A percentile compares a stretch with the other conserved stretches of the same genome.
Conservation (phyloP, 2,888 invertebrate species). For the Acanthacorydalis orientalis region DNA sequence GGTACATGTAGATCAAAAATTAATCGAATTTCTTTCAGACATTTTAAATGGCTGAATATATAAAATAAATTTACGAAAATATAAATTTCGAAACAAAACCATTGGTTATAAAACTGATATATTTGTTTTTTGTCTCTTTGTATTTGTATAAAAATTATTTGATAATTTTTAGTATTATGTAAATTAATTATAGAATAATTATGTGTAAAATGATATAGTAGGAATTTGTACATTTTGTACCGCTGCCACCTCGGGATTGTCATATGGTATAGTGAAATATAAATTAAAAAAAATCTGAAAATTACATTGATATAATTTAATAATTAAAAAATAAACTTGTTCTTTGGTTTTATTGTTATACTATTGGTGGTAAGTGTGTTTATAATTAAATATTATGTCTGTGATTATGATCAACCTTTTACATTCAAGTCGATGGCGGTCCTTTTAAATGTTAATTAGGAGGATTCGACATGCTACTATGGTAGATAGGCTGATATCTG, state of each 20-base stretch:
- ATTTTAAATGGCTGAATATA: no score
- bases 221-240: neutral
- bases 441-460: neutral
- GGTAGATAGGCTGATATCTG: neutral
- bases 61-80: no score
- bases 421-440: conserved; percentile 2
- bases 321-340: neutral
- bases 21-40: no score
- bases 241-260: neutral
- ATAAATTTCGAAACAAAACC: no score
- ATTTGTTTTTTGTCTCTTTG: no score
- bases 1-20: no score
- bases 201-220: neutral
- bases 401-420: conserved; percentile 4
- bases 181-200: neutral
- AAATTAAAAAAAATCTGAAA: neutral
- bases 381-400: conserved; percentile 4
- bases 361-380: conserved; percentile 3
- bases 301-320: neutral
- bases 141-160: neutral
- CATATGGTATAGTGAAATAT: neutral
- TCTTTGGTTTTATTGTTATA: neutral
- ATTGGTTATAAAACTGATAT: no score
- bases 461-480: conserved; percentile 1
- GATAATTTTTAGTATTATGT: neutral